Conservation (phyloP, 2,113 vertebrate species). For the Pelvicachromis taeniatus region DNA sequence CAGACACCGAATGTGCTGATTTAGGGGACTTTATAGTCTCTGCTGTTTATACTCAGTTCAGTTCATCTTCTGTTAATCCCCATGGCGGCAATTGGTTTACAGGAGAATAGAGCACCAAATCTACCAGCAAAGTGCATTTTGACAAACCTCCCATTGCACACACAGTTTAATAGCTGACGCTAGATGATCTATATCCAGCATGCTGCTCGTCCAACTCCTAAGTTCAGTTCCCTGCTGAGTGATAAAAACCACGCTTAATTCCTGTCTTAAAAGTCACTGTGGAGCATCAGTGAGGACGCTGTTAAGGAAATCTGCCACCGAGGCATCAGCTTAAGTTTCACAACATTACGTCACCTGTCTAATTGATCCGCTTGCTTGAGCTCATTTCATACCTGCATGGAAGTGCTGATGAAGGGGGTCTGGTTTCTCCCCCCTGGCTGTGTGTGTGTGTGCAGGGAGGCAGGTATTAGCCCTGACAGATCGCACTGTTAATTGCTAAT, state of each 20-base stretch:
- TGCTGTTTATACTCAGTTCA: slow-evolving; percentile 21
- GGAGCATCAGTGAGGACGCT: slow-evolving; percentile 7
- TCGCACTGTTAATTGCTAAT: slow-evolving; percentile 81
- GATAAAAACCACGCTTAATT: slow-evolving; percentile 20
- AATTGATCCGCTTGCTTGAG: slow-evolving; percentile 61
- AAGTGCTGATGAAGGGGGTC: slow-evolving; percentile 62
- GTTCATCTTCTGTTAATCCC: slow-evolving; percentile 21
- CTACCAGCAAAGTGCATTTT: slow-evolving; percentile 1
- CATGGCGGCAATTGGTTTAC: background rate
- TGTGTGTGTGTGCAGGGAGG: slow-evolving; percentile 20
- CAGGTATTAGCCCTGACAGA: slow-evolving; percentile 79
- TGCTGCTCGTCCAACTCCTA: background rate
- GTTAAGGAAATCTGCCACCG: slow-evolving; percentile 28
- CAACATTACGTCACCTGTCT: slow-evolving; percentile 66
- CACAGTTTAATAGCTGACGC: background rate
- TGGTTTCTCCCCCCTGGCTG: background rate
- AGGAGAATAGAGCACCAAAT: slow-evolving; percentile 12
- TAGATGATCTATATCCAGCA: background rate
- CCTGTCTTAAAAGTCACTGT: slow-evolving; percentile 31
- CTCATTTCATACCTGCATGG: slow-evolving; percentile 58
- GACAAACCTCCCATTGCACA: slow-evolving; percentile 8
- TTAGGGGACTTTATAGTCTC: background rate
- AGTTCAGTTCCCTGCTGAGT: slow-evolving; percentile 3
- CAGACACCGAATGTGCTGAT: background rate
- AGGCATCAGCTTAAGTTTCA: slow-evolving; percentile 57